Evolutionary conservation across 2,113 vertebrate species (phyloP).

Genomic region (Phocoena phocoena): DNA sequence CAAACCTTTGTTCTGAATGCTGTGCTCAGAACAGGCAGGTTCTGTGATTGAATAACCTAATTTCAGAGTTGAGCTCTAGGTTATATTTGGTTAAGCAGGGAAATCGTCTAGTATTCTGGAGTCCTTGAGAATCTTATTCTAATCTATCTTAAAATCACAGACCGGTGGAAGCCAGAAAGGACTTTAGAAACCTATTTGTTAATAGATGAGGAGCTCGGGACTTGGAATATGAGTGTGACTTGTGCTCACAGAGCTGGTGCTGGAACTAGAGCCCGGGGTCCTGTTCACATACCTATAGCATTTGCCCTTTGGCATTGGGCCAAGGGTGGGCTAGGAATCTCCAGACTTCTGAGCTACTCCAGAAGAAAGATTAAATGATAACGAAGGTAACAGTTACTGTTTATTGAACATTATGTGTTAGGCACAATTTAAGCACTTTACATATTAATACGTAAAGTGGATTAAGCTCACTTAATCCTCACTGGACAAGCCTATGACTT

Average conservation of each 20-base stretch:
- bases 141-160: not conserved
- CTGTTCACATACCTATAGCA: not conserved
- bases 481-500: not conserved
- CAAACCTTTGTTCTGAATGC: not conserved
- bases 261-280: not conserved
- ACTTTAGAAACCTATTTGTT: not conserved
- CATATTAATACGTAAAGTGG: not conserved
- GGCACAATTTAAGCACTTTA: not conserved
- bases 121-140: not conserved
- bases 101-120: not conserved
- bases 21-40: not conserved
- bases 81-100: not conserved
- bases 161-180: not conserved
- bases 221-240: not conserved
- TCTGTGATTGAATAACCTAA: not conserved
- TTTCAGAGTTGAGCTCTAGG: slow-evolving; percentile 13
- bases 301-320: not conserved
- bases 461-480: not conserved
- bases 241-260: not conserved
- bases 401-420: not conserved
- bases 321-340: not conserved
- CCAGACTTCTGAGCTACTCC: not conserved
- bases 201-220: not conserved
- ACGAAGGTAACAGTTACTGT: not conserved
- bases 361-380: not conserved